Evolutionary conservation across 2,888 invertebrate species (phyloP).

Genomic region (Oscheius onirici): DNA sequence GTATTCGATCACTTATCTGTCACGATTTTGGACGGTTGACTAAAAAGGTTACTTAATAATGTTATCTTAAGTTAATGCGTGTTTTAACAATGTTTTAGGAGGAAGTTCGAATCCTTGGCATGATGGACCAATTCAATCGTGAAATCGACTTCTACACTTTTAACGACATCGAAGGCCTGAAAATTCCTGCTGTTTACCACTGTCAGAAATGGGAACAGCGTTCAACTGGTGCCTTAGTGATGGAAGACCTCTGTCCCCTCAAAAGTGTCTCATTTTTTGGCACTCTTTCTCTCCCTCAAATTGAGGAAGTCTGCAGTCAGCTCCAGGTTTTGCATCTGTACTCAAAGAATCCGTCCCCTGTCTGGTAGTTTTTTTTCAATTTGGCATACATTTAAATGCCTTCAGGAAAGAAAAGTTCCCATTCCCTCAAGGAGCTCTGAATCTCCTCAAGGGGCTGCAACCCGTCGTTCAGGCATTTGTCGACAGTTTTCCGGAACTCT

Average conservation of each 20-base stretch:
- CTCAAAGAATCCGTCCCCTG: slow-evolving; percentile 1
- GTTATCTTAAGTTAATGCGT: too few relatives aligned
- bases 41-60: too few relatives aligned
- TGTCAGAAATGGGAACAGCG: slow-evolving; percentile 39
- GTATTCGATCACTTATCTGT: too few relatives aligned
- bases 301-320: slow-evolving; percentile 11
- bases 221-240: slow-evolving; percentile 41
- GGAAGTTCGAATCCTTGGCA: slow-evolving; percentile 41
- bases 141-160: slow-evolving; percentile 47
- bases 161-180: slow-evolving; percentile 40
- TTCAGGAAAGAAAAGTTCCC: slow-evolving; percentile 25
- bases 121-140: slow-evolving; percentile 45
- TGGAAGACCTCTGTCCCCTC: slow-evolving; percentile 47
- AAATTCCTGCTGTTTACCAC: slow-evolving; percentile 37
- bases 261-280: slow-evolving; percentile 48
- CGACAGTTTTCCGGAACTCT: not conserved
- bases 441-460: slow-evolving; percentile 10
- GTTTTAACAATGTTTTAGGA: too few relatives aligned
- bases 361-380: not conserved
- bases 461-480: slow-evolving; percentile 23
- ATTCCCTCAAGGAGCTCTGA: slow-evolving; percentile 5
- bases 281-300: slow-evolving; percentile 40
- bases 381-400: not conserved
- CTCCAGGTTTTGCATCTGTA: slow-evolving; percentile 19
- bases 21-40: too few relatives aligned